Base-by-base conservation (phyloP, 2,888 invertebrate species). In the Ormia ochracea region DNA sequence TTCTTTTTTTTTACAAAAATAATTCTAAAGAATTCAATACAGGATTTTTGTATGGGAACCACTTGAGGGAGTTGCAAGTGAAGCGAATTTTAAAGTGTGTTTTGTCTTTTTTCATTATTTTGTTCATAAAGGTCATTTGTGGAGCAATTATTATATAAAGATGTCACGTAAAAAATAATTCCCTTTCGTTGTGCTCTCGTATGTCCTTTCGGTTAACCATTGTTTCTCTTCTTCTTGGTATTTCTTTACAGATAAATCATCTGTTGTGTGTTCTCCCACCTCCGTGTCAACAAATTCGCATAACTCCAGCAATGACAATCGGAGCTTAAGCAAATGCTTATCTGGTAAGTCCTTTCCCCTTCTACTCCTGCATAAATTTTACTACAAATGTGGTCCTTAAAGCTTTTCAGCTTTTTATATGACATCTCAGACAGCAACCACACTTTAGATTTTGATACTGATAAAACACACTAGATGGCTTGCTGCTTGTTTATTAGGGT, bases 171-270 rank as follows among this genome's bases (percentile, higher is more conserved):
- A 50, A 80, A 74, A 76, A 58, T 58, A 76, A 68, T 76, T 28
- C 6, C 4, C 6, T 69, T 68, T 48, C 48, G n/a, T n/a, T n/a
- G n/a, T 38, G 3, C 50, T 61, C 28, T 21, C 19, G 38, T n/a
- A 58, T 65, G 61, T 10, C 19, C 50, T 19, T 48, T 58, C 23
- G n/a, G 58, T 61, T 63, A 45, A 14, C 10, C 31, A 31, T 69
- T 63, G n/a, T 50, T 17, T 81, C 58, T 23, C 54, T 65, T 63
- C 48, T 54, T 79, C 9, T 63, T 26, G 70, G 54, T 63, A 28
- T 69, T 72, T 72, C n/a, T 17, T 84, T 84, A 45, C 84, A 88
- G 88, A 88, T 82, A 88, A 88, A 86, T 87, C 89, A 17, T 83
- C 88, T 33, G 80, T 88, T 73, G 88, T 86, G 56, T 88, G 89